These are phyloP conservation scores for Diploptera punctata DNA, from an alignment of 2,888 invertebrate species.

Conservation along the genomic window DNA sequence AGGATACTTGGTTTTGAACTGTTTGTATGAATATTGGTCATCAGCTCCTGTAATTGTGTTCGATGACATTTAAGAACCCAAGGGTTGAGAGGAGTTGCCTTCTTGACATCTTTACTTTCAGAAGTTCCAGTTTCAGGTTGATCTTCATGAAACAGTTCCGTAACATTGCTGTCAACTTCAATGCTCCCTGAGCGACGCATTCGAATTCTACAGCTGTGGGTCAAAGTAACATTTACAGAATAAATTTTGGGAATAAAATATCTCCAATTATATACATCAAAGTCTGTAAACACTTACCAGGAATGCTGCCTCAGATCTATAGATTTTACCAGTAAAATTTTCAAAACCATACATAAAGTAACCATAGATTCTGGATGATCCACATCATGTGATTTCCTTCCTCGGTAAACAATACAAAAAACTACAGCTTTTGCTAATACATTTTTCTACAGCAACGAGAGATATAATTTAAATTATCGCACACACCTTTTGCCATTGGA, in stretches of 20 bases:
- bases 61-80: conserved; percentile 62
- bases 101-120: neutral
- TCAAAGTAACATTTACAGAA: neutral
- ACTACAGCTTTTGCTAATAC: no score
- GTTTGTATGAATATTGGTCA: conserved; percentile 36
- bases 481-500: conserved; percentile 32
- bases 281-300: conserved; percentile 38
- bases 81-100: conserved; percentile 53
- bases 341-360: conserved; percentile 15
- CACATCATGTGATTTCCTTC: conserved; percentile 32
- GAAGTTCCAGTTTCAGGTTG: conserved; percentile 19
- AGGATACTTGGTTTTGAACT: conserved; percentile 46
- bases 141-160: conserved; percentile 35
- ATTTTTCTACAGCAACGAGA: no score
- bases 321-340: conserved; percentile 22
- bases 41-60: conserved; percentile 34
- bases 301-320: conserved; percentile 37
- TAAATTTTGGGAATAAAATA: neutral
- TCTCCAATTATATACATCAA: neutral
- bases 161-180: conserved; percentile 42
- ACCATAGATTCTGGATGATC: conserved; percentile 10
- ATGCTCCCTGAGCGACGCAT: conserved; percentile 46
- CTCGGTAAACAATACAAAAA: no score
- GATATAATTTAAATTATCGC: no score
- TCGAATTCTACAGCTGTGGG: conserved; percentile 36